Evolutionary conservation across 2,797 vertebrate species (phyloP).

Genomic region (Rhabdophis nuchalis): DNA sequence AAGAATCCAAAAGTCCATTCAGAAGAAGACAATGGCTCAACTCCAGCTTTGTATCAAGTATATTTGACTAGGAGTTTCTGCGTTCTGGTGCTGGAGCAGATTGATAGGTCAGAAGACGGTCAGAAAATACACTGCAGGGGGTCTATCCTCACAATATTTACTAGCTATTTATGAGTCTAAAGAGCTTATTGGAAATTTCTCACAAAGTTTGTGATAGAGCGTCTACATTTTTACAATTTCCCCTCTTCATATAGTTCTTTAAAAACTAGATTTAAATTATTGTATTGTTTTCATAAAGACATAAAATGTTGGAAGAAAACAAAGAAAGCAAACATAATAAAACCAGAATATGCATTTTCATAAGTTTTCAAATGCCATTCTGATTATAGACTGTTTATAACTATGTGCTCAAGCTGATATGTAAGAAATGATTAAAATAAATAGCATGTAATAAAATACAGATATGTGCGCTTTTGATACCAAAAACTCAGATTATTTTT

Average conservation of each 20-base stretch:
- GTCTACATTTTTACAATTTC: neutral
- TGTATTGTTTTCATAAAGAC: neutral
- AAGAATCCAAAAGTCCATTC: slow-evolving; percentile 4
- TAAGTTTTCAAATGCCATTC: neutral
- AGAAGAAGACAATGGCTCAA: neutral
- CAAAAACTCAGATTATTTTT: neutral
- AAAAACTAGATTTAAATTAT: neutral
- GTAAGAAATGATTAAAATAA: neutral
- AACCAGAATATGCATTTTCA: neutral
- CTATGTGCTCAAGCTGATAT: neutral
- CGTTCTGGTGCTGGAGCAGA: neutral
- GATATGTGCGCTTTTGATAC: neutral
- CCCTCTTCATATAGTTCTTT: neutral
- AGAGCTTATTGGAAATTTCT: slow-evolving; percentile 6
- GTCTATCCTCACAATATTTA: slow-evolving; percentile 4
- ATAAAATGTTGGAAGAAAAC: neutral
- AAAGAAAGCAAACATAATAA: neutral
- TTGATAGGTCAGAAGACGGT: slow-evolving; percentile 10
- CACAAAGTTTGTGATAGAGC: neutral
- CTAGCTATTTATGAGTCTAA: slow-evolving; percentile 16
- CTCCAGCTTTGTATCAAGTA: slow-evolving; percentile 1
- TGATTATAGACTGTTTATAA: neutral
- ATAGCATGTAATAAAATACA: neutral
- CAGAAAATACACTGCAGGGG: slow-evolving; percentile 1
- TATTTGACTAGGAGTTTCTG: slow-evolving; percentile 21